Evolutionary conservation across 2,888 invertebrate genomes (phyloP).

Genomic region (Empis livida): DNA sequence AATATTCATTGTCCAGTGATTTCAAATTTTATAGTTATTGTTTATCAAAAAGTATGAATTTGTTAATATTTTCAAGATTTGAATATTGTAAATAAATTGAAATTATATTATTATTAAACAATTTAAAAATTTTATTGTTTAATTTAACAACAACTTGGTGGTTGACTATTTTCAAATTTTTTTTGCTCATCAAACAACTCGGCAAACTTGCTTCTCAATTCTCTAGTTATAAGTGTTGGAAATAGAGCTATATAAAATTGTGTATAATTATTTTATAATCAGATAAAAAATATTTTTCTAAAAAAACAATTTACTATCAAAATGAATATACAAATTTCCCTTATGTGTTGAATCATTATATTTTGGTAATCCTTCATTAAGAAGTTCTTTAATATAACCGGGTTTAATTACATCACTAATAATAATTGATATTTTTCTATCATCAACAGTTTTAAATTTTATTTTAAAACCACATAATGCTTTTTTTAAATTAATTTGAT

Average conservation of each 20-base stretch:
- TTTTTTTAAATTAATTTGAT: conserved; percentile 49
- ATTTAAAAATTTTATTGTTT: too few relatives aligned
- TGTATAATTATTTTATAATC: background rate
- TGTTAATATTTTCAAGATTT: too few relatives aligned
- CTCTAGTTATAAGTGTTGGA: conserved; percentile 37
- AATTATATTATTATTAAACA: too few relatives aligned
- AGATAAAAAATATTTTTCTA: background rate
- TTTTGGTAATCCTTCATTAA: conserved; percentile 61
- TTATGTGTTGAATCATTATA: conserved; percentile 43
- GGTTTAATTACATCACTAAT: conserved; percentile 60
- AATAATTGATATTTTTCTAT: conserved; percentile 50
- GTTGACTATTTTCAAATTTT: too few relatives aligned
- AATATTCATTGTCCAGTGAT: too few relatives aligned
- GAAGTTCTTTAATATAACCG: conserved; percentile 52
- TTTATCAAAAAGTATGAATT: too few relatives aligned
- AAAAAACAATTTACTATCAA: conserved; percentile 35
- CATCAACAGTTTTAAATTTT: conserved; percentile 55
- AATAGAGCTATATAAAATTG: conserved; percentile 21
- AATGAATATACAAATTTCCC: conserved; percentile 58
- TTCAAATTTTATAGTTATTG: too few relatives aligned
- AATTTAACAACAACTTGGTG: too few relatives aligned
- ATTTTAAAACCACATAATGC: conserved; percentile 58
- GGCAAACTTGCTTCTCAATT: conserved; percentile 36
- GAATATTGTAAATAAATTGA: too few relatives aligned
- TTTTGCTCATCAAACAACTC: conserved; percentile 30